Evolutionary conservation across 2,113 vertebrate species (phyloP).

Genomic region (Dinomys branickii): DNA sequence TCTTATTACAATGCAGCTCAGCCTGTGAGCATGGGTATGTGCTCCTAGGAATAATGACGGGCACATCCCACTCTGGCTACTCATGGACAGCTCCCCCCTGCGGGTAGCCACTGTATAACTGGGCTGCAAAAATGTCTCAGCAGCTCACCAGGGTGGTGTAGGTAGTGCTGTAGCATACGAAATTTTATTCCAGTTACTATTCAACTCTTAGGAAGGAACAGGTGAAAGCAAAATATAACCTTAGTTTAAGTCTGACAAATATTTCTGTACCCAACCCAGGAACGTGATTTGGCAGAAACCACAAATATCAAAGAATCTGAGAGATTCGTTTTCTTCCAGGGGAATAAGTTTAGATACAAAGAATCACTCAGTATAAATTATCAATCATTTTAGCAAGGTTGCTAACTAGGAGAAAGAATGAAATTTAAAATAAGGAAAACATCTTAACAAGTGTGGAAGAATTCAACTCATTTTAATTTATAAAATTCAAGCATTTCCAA

Average conservation of each 20-base stretch:
- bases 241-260: neutral
- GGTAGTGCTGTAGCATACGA: neutral
- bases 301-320: neutral
- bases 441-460: neutral
- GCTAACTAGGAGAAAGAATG: neutral
- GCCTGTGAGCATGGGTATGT: slow-evolving; percentile 54
- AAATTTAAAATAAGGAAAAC: neutral
- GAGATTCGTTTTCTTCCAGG: neutral
- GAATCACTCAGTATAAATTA: neutral
- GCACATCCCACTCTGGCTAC: slow-evolving; percentile 55
- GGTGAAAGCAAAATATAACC: slow-evolving; percentile 16
- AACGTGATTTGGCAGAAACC: neutral
- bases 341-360: neutral
- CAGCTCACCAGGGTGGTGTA: neutral
- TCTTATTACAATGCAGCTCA: slow-evolving; percentile 21
- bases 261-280: neutral
- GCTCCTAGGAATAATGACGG: slow-evolving; percentile 64
- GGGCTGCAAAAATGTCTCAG: slow-evolving; percentile 54
- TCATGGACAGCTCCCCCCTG: slow-evolving; percentile 69
- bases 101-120: slow-evolving; percentile 44
- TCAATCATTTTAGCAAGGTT: neutral
- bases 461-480: neutral
- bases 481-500: neutral
- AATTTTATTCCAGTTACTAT: slow-evolving; percentile 55
- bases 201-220: neutral